Conservation (phyloP, 2,797 vertebrate species). For the Coregonus suidteri region DNA sequence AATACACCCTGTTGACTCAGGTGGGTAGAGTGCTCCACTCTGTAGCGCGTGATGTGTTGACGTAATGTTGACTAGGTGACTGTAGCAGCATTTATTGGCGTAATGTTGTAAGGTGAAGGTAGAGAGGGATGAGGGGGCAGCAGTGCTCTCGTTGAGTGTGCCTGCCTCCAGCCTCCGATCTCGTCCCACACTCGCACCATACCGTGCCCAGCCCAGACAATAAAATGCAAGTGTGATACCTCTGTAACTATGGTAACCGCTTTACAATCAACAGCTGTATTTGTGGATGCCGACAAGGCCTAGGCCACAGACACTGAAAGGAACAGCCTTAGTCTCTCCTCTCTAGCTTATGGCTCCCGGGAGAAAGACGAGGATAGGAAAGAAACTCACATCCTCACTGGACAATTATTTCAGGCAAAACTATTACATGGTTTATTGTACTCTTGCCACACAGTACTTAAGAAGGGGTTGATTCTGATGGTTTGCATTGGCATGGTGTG, state of each 20-base stretch:
- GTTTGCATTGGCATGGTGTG: constrained; percentile 12
- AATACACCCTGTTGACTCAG: constrained; percentile 62
- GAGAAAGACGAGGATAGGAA: constrained; percentile 11
- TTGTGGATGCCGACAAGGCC: constrained; percentile 1
- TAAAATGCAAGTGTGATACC: constrained; percentile 55
- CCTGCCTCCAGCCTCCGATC: constrained; percentile 12
- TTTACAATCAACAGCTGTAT: constrained; percentile 35
- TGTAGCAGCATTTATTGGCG: background rate
- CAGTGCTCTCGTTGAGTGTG: constrained; percentile 2
- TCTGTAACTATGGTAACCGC: constrained; percentile 17
- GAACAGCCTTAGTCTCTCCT: background rate
- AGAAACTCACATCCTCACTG: constrained; percentile 15
- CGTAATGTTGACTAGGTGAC: constrained; percentile 25
- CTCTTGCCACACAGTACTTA: background rate
- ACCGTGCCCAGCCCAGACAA: constrained; percentile 23
- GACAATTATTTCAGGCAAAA: constrained; percentile 20
- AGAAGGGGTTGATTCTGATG: background rate
- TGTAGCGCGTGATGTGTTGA: constrained; percentile 11
- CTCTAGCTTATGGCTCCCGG: constrained; percentile 12
- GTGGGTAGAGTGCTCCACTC: constrained; percentile 61
- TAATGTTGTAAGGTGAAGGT: background rate
- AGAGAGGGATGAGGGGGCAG: background rate
- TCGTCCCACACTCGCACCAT: constrained; percentile 35
- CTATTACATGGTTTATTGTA: constrained; percentile 8
- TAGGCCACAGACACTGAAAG: constrained; percentile 2